These are phyloP conservation scores for Ochotona princeps DNA, from an alignment of 2,113 vertebrate species.

Conservation along the genomic window DNA sequence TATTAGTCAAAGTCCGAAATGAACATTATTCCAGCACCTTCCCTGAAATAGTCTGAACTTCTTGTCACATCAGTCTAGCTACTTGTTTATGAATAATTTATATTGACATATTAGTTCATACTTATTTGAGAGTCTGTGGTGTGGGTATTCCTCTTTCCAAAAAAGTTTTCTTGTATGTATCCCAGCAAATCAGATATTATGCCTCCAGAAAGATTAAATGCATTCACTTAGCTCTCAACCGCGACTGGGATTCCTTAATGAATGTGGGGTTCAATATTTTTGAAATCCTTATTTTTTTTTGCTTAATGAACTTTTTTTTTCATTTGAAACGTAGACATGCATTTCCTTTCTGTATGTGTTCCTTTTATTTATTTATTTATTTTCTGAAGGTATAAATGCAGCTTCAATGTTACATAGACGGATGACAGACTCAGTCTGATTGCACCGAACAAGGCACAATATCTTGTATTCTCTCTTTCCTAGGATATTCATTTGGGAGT, in stretches of 20 bases:
- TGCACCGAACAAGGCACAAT: not conserved
- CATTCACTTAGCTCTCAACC: not conserved
- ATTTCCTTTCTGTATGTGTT: not conserved
- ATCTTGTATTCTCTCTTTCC: constrained; percentile 4
- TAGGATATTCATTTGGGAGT: constrained; percentile 64
- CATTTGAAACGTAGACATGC: constrained; percentile 3
- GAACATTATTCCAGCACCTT: not conserved
- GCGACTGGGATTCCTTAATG: not conserved
- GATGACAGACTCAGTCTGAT: not conserved
- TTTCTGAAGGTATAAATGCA: not conserved
- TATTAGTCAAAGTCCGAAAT: constrained; percentile 28
- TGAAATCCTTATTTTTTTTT: constrained; percentile 13
- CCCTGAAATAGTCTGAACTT: not conserved
- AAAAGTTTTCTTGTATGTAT: no score
- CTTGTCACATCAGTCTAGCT: not conserved
- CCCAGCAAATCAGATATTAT: not conserved
- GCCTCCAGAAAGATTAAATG: not conserved
- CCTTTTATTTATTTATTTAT: constrained; percentile 37
- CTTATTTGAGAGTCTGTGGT: not conserved
- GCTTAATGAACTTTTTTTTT: constrained; percentile 39
- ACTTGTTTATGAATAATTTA: not conserved
- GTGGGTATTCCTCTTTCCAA: not conserved
- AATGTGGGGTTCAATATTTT: constrained; percentile 28
- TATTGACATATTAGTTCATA: not conserved
- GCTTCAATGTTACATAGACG: not conserved